Base-by-base conservation (phyloP, 2,888 invertebrate species). In the Cantharis nigra region DNA sequence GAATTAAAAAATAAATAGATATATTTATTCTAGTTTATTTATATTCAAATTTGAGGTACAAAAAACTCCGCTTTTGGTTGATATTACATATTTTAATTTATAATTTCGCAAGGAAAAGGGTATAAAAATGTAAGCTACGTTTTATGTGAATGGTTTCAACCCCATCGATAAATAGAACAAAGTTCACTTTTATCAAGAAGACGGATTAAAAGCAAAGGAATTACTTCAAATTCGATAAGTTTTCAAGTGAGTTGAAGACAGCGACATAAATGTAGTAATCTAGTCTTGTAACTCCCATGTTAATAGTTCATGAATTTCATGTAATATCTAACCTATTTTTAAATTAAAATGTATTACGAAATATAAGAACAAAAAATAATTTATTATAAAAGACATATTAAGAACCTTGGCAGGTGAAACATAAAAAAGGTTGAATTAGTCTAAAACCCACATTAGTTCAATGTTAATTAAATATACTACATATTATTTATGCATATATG, bases 1-100 rank as follows among this genome's bases (percentile, higher is more conserved):
- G 75, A 78, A 74, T 23, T 69, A n/a, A 26, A 16, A 63, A 65
- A 70, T 10, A 33, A 75, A 65, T 49, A 49, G 9, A 49, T n/a
- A 49, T 11, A n/a, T 2, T n/a, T n/a, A n/a, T n/a, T 49, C 2
- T 3, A 49, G 7, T 49, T 49, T 49, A 13, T 7, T n/a, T n/a
- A n/a, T 49, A 49, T 49, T 49, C 9, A 49, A 49, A 49, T n/a
- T 49, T n/a, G n/a, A 49, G 4, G 49, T 49, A 49, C 3, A n/a
- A 49, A n/a, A 13, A n/a, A n/a, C 5, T n/a, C 13, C n/a, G 7
- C 7, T 49, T 49, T 49, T 49, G 7, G 49, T 49, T n/a, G n/a
- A 49, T 49, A 49, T n/a, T 49, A n/a, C 49, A n/a, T n/a, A 49
- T n/a, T 49, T 49, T 49, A 49, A 13, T 33, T 33, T 33, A 13